Evolutionary conservation across 2,797 vertebrate genomes (phyloP).

Genomic region (Masticophis lateralis): DNA sequence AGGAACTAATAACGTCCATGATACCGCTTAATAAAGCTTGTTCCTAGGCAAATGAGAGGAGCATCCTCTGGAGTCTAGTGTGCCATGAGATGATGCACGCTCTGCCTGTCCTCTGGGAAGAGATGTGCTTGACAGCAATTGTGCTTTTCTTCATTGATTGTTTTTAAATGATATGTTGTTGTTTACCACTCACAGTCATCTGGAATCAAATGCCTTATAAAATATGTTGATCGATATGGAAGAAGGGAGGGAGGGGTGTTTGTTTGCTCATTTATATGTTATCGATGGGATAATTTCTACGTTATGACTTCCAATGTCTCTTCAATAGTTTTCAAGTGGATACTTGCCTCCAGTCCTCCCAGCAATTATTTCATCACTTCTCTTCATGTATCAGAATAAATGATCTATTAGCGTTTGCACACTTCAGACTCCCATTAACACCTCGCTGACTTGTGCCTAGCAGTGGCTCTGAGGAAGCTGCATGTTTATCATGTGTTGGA

Average conservation of each 20-base stretch:
- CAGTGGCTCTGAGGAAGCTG: background rate
- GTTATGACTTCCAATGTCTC: background rate
- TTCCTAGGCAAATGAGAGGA: background rate
- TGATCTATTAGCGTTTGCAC: background rate
- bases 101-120: background rate
- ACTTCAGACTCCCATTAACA: background rate
- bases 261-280: background rate
- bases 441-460: background rate
- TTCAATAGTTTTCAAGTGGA: background rate
- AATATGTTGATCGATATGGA: background rate
- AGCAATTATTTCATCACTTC: background rate
- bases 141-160: background rate
- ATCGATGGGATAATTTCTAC: too few species aligned
- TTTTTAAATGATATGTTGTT: background rate
- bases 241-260: background rate
- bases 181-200: background rate
- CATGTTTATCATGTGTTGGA: rapidly evolving
- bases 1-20: background rate
- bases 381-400: background rate
- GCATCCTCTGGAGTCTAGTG: background rate
- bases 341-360: background rate
- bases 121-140: background rate
- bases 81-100: background rate
- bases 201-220: background rate
- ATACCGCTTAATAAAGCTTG: background rate